A percentile compares a stretch with the other conserved stretches of the same genome.
These are phyloP conservation scores for Myotis pilosus DNA, from an alignment of 2,797 vertebrate genomes.

Conservation along the genomic window DNA sequence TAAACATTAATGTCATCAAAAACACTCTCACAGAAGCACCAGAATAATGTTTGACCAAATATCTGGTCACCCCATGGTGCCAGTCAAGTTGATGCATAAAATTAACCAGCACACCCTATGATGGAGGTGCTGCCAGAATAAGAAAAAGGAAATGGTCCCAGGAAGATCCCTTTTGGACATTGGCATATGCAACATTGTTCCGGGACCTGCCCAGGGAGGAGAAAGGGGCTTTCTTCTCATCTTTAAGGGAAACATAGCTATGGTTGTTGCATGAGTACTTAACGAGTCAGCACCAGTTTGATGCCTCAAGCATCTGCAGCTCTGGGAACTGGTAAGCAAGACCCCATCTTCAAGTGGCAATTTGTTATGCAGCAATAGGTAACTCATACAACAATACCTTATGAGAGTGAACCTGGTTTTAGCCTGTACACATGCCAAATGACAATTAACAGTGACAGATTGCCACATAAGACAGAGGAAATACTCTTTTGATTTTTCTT, in stretches of 20 bases:
- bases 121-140: neutral
- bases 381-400: neutral
- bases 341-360: neutral
- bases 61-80: neutral
- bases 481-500: neutral
- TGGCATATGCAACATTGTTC: no score
- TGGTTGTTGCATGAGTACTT: neutral
- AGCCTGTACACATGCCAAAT: neutral
- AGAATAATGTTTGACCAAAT: neutral
- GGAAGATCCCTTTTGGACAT: neutral
- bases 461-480: neutral
- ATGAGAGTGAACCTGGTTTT: neutral
- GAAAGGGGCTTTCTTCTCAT: neutral
- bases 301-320: neutral
- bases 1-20: neutral
- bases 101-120: neutral
- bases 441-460: neutral
- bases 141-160: neutral
- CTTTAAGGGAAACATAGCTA: neutral
- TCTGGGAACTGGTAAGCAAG: neutral
- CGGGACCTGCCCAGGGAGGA: neutral
- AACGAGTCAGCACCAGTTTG: neutral
- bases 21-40: neutral
- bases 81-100: neutral
- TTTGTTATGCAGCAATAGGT: neutral